These are phyloP conservation scores for Hirudo medicinalis DNA, from an alignment of 1,140 invertebrate species.

Conservation along the genomic window DNA sequence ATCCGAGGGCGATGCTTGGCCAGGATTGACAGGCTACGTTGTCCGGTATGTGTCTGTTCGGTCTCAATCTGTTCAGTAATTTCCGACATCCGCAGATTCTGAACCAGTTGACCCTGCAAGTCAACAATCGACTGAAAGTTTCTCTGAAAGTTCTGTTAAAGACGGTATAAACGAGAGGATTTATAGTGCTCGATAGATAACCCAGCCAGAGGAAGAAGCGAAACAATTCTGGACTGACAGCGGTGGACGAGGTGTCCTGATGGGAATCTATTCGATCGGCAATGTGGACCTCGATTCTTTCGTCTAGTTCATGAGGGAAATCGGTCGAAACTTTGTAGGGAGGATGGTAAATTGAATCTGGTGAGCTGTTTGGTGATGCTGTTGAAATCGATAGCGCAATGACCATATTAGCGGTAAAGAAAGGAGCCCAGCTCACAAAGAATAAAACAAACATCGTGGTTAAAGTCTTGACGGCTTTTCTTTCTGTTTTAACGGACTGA, in stretches of 20 bases:
- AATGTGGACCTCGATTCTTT: neutral
- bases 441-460: slow-evolving; percentile 86
- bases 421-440: slow-evolving; percentile 81
- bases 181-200: slow-evolving; percentile 81
- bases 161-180: slow-evolving; percentile 76
- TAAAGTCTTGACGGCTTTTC: slow-evolving; percentile 77
- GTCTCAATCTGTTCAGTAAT: neutral
- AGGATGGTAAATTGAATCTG: neutral
- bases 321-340: too few relatives aligned
- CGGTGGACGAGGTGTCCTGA: neutral
- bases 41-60: neutral
- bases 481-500: slow-evolving; percentile 47
- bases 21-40: neutral
- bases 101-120: slow-evolving; percentile 43
- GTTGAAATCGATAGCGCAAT: slow-evolving; percentile 54
- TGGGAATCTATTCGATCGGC: neutral
- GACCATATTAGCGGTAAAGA: slow-evolving; percentile 74
- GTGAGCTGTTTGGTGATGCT: slow-evolving; percentile 46
- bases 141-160: slow-evolving; percentile 51
- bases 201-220: slow-evolving; percentile 58
- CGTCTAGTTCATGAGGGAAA: neutral
- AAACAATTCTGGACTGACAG: neutral
- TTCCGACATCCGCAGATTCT: neutral
- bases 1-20: neutral
- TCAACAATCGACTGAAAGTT: slow-evolving; percentile 71